Conservation (phyloP, 2,113 vertebrate genomes). For the Forbesichthys papilliferus region DNA sequence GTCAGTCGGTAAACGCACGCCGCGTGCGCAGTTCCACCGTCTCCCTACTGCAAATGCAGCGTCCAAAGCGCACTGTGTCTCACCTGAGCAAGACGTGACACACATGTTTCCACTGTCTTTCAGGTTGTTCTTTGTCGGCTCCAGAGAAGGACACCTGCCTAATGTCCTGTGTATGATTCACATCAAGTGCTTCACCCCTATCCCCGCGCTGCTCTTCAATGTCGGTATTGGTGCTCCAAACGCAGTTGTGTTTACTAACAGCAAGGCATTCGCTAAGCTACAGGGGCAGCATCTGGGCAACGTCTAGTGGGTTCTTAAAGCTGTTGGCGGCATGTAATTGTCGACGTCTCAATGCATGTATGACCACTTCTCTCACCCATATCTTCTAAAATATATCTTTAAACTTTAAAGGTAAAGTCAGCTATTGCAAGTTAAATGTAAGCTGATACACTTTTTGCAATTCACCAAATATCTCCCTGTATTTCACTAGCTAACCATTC, state of each 20-base stretch:
- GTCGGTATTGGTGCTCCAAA: slow-evolving; percentile 55
- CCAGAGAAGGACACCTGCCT: slow-evolving; percentile 81
- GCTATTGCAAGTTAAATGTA: too few species aligned
- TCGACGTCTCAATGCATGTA: too few species aligned
- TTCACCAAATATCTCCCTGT: too few species aligned
- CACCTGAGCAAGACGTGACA: neutral
- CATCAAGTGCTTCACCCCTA: slow-evolving; percentile 76
- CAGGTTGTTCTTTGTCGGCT: slow-evolving; percentile 83
- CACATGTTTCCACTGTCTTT: slow-evolving; percentile 7
- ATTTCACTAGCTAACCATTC: too few species aligned
- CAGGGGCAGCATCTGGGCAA: too few species aligned
- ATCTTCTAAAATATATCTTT: too few species aligned
- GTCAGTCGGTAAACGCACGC: slow-evolving; percentile 44
- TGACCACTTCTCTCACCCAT: too few species aligned
- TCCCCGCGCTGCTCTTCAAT: slow-evolving; percentile 82
- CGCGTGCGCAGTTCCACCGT: neutral
- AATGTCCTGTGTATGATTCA: slow-evolving; percentile 82
- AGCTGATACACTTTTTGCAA: too few species aligned
- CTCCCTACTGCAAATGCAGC: neutral
- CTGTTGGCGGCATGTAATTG: too few species aligned
- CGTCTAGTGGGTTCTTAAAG: too few species aligned
- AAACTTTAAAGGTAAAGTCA: too few species aligned
- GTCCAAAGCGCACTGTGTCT: neutral
- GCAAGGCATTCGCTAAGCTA: too few species aligned
- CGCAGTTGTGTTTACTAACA: neutral